Percentiles rank a stretch among this genome's conserved stretches.
phyloP scores from a whole-genome alignment of 2,113 vertebrate genomes.

The Lepisosteus osseus region DNA sequence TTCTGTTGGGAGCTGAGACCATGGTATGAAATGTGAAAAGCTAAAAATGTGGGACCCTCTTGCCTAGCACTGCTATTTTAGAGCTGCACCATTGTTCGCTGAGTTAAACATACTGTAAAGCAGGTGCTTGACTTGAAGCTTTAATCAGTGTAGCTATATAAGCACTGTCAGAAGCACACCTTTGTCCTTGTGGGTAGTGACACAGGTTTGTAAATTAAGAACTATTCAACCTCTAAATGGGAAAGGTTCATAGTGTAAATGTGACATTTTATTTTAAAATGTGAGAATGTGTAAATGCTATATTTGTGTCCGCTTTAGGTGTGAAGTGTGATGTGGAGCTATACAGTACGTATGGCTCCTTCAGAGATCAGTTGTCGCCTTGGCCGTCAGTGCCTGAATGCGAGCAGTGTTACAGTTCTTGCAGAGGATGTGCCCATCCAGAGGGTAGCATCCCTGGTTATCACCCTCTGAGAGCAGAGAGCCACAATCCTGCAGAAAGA shows the following conservation, averaged over 20 bases:
- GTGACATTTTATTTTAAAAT: background rate
- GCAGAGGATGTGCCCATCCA: conserved; percentile 96
- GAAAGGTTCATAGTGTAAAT: background rate
- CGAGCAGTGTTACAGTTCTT: conserved; percentile 91
- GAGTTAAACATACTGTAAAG: no score
- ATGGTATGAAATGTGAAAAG: no score
- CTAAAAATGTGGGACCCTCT: no score
- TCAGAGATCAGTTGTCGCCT: conserved; percentile 97
- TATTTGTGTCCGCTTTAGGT: background rate
- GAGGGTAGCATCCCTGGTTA: conserved; percentile 95
- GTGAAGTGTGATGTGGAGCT: background rate
- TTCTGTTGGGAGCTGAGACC: no score
- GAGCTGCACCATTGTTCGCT: no score
- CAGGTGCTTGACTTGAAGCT: no score
- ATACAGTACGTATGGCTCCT: conserved; percentile 13
- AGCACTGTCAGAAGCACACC: background rate
- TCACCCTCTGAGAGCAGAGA: conserved; percentile 93
- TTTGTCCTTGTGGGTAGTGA: background rate
- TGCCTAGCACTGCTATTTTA: no score
- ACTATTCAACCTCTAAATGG: background rate
- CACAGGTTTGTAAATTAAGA: background rate
- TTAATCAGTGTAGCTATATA: background rate
- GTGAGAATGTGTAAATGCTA: conserved; percentile 1
- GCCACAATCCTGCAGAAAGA: conserved; percentile 79
- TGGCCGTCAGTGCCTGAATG: conserved; percentile 93